Evolutionary conservation across 2,888 invertebrate genomes (phyloP).

Genomic region (Heteromurus nitidus): DNA sequence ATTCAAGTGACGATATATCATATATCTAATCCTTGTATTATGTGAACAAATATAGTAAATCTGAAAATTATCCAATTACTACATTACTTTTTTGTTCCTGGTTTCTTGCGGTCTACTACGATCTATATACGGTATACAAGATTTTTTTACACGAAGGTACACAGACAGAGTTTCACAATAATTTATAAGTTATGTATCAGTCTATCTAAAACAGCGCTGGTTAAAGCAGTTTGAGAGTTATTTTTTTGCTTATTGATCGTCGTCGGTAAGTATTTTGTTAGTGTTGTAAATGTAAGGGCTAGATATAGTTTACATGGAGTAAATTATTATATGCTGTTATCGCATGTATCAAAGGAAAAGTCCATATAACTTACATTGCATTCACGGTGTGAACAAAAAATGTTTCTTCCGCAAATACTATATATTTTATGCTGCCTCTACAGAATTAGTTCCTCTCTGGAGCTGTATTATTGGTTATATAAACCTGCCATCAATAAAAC

Average conservation of each 20-base stretch:
- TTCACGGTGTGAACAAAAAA: not conserved
- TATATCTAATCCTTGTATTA: no score
- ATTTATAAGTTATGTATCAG: slow-evolving; percentile 37
- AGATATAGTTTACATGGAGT: not conserved
- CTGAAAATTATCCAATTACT: not conserved
- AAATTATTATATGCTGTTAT: not conserved
- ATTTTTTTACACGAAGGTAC: not conserved
- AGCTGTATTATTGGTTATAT: no score
- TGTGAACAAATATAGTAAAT: slow-evolving; percentile 20
- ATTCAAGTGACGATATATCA: no score
- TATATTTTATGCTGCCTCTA: no score
- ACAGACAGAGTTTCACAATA: slow-evolving; percentile 7
- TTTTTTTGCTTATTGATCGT: not conserved
- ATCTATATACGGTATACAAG: not conserved
- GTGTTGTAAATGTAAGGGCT: not conserved
- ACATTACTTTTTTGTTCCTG: not conserved
- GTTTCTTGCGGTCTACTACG: not conserved
- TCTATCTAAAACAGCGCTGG: slow-evolving; percentile 39
- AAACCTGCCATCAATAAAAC: no score
- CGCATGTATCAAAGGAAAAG: no score
- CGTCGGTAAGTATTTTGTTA: slow-evolving; percentile 11
- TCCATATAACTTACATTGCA: not conserved
- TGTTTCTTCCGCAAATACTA: no score
- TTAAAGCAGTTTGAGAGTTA: slow-evolving; percentile 38
- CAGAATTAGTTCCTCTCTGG: no score